Evolutionary conservation across 2,113 vertebrate species (phyloP).

Genomic region (Speoplatyrhinus poulsoni): DNA sequence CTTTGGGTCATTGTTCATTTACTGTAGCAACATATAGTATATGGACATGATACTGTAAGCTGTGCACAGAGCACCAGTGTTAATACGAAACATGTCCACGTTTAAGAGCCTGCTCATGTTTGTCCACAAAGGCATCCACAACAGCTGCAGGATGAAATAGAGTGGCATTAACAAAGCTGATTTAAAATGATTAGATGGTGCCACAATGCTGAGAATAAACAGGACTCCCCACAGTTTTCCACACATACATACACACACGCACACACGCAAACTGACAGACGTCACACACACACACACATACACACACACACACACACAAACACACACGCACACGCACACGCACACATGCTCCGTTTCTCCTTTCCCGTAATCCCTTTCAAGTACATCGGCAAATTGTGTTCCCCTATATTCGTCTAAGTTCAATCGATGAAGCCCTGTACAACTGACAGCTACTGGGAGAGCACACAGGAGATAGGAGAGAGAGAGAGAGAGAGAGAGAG

Average conservation of each 20-base stretch:
- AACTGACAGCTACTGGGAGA: slow-evolving; percentile 45
- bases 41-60: too few species aligned
- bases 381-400: slow-evolving; percentile 64
- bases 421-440: slow-evolving; percentile 48
- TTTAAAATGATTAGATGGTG: slow-evolving; percentile 74
- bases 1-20: too few species aligned
- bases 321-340: slow-evolving; percentile 7
- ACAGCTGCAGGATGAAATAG: slow-evolving; percentile 48
- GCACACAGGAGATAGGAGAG: slow-evolving; percentile 29
- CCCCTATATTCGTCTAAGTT: slow-evolving; percentile 50
- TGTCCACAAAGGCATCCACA: slow-evolving; percentile 16
- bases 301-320: too few species aligned
- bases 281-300: slow-evolving; percentile 7
- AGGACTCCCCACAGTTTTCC: slow-evolving; percentile 39
- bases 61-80: not conserved
- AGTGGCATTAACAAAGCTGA: slow-evolving; percentile 70
- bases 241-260: too few species aligned
- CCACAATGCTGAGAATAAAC: slow-evolving; percentile 58
- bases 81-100: not conserved
- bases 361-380: slow-evolving; percentile 65
- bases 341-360: slow-evolving; percentile 16
- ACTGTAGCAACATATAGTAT: too few species aligned
- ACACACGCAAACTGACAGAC: not conserved
- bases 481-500: slow-evolving; percentile 21
- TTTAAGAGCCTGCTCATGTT: slow-evolving; percentile 13